phyloP scores from a whole-genome alignment of 2,797 vertebrate genomes.

The Takifugu rubripes region DNA sequence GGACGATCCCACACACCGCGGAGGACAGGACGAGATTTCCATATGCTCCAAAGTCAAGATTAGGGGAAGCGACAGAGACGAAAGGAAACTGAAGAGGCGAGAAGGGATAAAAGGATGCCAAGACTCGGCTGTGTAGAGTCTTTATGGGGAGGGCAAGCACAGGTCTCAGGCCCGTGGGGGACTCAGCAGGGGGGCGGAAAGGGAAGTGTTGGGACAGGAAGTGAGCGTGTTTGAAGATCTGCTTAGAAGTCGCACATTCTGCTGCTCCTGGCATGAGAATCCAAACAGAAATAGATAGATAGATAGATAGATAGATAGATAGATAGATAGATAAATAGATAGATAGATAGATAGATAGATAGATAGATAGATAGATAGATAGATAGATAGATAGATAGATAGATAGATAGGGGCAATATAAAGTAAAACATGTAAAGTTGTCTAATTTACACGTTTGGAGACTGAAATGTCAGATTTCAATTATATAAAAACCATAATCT shows the following conservation, averaged over 20 bases:
- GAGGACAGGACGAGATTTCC: slow-evolving; percentile 37
- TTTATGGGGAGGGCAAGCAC: slow-evolving; percentile 22
- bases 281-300: too few relatives aligned
- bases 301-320: too few relatives aligned
- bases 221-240: slow-evolving; percentile 35
- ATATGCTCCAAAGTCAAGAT: slow-evolving; percentile 32
- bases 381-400: too few relatives aligned
- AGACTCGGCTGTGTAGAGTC: slow-evolving; percentile 19
- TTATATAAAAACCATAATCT: too few relatives aligned
- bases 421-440: too few relatives aligned
- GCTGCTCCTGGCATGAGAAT: too few relatives aligned
- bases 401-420: too few relatives aligned
- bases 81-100: slow-evolving; percentile 30
- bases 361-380: too few relatives aligned
- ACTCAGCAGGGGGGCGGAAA: slow-evolving; percentile 34
- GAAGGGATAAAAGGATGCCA: slow-evolving; percentile 7
- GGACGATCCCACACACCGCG: slow-evolving; percentile 21
- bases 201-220: slow-evolving; percentile 19
- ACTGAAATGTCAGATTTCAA: too few relatives aligned
- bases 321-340: too few relatives aligned
- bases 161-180: slow-evolving; percentile 24
- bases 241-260: slow-evolving; percentile 11
- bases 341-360: too few relatives aligned
- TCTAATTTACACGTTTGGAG: too few relatives aligned
- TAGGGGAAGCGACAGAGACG: slow-evolving; percentile 27